Conservation (phyloP, 1,140 invertebrate genomes). For the Cyclina sinensis region DNA sequence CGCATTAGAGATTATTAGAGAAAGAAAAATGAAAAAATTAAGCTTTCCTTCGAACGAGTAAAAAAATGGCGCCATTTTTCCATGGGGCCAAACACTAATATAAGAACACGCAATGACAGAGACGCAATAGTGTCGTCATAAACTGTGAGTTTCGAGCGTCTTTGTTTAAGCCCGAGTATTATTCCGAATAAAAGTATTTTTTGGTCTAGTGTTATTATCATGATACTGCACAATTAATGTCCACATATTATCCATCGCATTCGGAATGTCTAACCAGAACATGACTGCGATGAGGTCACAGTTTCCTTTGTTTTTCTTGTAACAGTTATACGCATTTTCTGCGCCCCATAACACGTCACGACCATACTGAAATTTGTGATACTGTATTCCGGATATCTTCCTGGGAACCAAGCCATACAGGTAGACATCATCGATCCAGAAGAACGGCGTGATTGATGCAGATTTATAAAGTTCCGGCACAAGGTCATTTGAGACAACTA, state of each 20-base stretch:
- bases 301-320: not conserved
- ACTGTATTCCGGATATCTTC: not conserved
- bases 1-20: too few species aligned
- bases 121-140: too few species aligned
- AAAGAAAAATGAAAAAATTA: too few species aligned
- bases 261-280: not conserved
- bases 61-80: too few species aligned
- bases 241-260: not conserved
- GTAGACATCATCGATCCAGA: slow-evolving; percentile 86
- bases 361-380: not conserved
- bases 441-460: slow-evolving; percentile 74
- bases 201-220: not conserved
- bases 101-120: too few species aligned
- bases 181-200: too few species aligned
- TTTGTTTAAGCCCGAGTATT: too few species aligned
- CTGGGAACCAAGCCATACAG: slow-evolving; percentile 81
- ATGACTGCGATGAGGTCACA: not conserved
- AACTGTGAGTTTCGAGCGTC: too few species aligned
- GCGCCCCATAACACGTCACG: not conserved
- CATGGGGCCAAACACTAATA: too few species aligned
- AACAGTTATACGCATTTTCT: not conserved
- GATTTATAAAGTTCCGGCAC: slow-evolving; percentile 79
- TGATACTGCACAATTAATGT: not conserved
- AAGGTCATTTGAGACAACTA: slow-evolving; percentile 83
- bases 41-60: too few species aligned